A percentile compares a stretch with the other conserved stretches of the same genome.
Conservation (phyloP, 2,797 vertebrate species). For the Gila robusta region DNA sequence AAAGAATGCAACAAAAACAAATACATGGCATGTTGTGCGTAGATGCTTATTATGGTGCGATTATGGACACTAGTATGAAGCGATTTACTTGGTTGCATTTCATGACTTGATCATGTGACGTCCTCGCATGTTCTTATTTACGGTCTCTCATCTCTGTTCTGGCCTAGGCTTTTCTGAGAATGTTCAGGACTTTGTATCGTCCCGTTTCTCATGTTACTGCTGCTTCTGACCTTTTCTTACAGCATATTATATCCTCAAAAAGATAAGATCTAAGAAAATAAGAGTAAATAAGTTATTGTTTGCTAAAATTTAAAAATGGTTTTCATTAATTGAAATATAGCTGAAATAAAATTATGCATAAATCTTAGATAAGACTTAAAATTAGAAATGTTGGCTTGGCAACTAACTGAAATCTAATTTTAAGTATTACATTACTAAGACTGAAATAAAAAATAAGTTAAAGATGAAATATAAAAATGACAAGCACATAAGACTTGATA, state of each 20-base stretch:
- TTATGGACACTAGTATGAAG: not conserved
- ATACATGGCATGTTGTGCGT: not conserved
- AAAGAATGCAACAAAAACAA: slow-evolving; percentile 2
- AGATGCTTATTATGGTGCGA: not conserved
- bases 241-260: not conserved
- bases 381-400: not conserved
- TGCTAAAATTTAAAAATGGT: accelerated
- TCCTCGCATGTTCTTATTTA: not conserved
- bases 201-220: not conserved
- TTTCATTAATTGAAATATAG: not conserved
- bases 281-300: not conserved
- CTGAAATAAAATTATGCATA: not conserved
- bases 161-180: not conserved
- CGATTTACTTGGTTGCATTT: slow-evolving; percentile 10
- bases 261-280: not conserved
- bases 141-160: not conserved
- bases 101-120: not conserved
- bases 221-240: not conserved
- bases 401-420: not conserved
- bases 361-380: not conserved
- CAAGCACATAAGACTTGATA: not conserved
- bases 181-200: not conserved
- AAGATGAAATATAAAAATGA: not conserved
- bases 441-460: not conserved
- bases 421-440: not conserved